Evolutionary conservation across 2,888 invertebrate genomes (phyloP), one percentile per base, ranked within the genome.

Genomic region (Caenorhabditis japonica): DNA sequence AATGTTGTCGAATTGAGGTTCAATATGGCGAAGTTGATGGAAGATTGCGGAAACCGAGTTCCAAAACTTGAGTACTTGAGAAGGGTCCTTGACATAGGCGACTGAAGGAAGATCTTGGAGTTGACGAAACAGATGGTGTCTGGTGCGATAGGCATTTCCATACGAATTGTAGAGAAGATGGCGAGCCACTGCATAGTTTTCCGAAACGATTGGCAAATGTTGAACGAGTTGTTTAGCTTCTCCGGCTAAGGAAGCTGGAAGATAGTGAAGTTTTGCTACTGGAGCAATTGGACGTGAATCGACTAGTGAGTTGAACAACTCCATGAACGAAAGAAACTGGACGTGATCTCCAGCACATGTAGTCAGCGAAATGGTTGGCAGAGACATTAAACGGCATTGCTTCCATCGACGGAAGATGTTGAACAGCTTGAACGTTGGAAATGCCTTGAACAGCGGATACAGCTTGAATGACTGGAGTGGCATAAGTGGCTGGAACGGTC

Each of bases 41-140:
- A 49, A 13, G n/a, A 23, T 21, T 3, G 23, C 34, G 0, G 21
- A 21, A 7, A 36, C 49, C 10, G 33, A 21, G 2, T 33, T 34
- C 49, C 49, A 49, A 10, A 49, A 49, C 10, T 13, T 23, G 13
- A 33, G 33, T 19, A 49, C 23, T 3, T 34, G n/a, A 2, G 19
- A 21, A 7, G 49, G 10, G 21, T 33, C 23, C 21, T 19, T 49
- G 4, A 36, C 33, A 3, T 4, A 4, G 4, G 34, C 19, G 0
- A 49, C 49, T 8, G 49, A 49, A 7, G 3, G 34, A 19, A 49
- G 23, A 2, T 49, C 34, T 17, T 49, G 49, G 1, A 49, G 49
- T 21, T 49, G 19, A 4, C 49, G 33, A 12, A 49, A 13, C 19
- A 49, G 49, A 21, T 34, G 49, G 7, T 49, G 49, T 34, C 34